Conservation (phyloP, 2,888 invertebrate genomes). For the Melipona bicolor region DNA sequence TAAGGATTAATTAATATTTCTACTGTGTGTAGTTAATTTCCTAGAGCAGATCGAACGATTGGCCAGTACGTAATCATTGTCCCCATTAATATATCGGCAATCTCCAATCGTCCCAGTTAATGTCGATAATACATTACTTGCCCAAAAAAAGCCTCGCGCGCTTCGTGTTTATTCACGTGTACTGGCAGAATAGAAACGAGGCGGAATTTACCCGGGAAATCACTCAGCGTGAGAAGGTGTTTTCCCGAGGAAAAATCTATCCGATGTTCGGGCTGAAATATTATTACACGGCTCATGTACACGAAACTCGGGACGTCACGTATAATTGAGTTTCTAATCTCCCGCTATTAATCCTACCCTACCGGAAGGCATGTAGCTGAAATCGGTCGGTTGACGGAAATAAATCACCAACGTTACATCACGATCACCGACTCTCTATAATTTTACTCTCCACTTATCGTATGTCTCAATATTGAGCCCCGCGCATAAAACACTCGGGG, state of each 20-base stretch:
- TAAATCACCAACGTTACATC: conserved; percentile 66
- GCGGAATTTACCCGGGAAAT: conserved; percentile 22
- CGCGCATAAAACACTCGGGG: conserved; percentile 18
- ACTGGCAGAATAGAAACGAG: background rate
- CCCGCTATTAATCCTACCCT: conserved; percentile 61
- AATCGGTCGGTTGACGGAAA: conserved; percentile 61
- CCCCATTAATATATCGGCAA: too few relatives aligned
- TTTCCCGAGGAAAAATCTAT: conserved; percentile 31
- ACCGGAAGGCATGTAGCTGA: conserved; percentile 58
- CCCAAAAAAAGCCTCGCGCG: too few relatives aligned
- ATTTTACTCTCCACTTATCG: conserved; percentile 64
- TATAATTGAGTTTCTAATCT: conserved; percentile 72
- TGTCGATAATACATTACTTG: background rate
- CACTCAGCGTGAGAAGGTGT: conserved; percentile 26
- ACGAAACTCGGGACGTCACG: conserved; percentile 48
- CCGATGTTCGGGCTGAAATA: conserved; percentile 41
- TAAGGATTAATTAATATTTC: too few relatives aligned
- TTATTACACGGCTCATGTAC: conserved; percentile 56
- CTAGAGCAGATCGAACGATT: too few relatives aligned
- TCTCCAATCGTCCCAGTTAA: background rate
- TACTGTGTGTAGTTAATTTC: too few relatives aligned
- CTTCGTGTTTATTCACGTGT: background rate
- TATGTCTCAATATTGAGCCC: conserved; percentile 24
- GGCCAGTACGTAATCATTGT: too few relatives aligned
- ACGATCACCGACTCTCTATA: conserved; percentile 57